Conservation (phyloP, 2,888 invertebrate genomes). For the Drosophila lutescens region DNA sequence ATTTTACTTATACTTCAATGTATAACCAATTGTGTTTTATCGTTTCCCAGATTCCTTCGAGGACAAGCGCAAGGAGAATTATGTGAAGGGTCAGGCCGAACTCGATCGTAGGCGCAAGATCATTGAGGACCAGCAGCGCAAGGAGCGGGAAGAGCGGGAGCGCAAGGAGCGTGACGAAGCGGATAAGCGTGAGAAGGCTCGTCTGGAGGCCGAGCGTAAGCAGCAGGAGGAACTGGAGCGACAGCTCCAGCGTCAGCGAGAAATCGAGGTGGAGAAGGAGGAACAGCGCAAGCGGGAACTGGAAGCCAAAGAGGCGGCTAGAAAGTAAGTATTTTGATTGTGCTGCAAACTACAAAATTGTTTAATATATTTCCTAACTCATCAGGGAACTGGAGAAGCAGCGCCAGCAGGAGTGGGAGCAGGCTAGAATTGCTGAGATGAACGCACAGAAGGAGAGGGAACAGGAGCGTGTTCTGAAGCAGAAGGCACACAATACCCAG, state of each 20-base stretch:
- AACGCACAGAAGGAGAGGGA: conserved; percentile 94
- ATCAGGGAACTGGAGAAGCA: conserved; percentile 95
- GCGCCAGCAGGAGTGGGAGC: conserved; percentile 97
- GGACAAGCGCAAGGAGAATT: conserved; percentile 98
- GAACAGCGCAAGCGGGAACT: conserved; percentile 91
- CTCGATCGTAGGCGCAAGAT: conserved; percentile 95
- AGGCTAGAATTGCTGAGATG: conserved; percentile 93
- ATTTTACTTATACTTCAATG: neutral
- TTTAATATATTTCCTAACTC: neutral
- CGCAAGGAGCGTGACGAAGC: conserved; percentile 96
- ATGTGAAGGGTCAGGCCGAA: conserved; percentile 98
- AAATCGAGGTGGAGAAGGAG: conserved; percentile 90
- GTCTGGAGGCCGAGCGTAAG: conserved; percentile 89
- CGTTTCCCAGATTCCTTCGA: conserved; percentile 90
- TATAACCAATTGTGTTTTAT: neutral
- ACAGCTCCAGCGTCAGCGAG: conserved; percentile 91
- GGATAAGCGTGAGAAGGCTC: conserved; percentile 92
- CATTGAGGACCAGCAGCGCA: conserved; percentile 94
- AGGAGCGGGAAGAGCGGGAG: conserved; percentile 96
- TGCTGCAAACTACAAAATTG: fast-evolving
- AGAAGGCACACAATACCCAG: conserved; percentile 94
- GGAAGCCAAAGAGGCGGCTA: conserved; percentile 91
- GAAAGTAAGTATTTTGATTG: conserved; percentile 84
- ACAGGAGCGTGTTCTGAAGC: conserved; percentile 92
- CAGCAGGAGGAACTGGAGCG: conserved; percentile 94